Base-by-base conservation (phyloP, 2,888 invertebrate genomes). In the Pelosia muscerda region DNA sequence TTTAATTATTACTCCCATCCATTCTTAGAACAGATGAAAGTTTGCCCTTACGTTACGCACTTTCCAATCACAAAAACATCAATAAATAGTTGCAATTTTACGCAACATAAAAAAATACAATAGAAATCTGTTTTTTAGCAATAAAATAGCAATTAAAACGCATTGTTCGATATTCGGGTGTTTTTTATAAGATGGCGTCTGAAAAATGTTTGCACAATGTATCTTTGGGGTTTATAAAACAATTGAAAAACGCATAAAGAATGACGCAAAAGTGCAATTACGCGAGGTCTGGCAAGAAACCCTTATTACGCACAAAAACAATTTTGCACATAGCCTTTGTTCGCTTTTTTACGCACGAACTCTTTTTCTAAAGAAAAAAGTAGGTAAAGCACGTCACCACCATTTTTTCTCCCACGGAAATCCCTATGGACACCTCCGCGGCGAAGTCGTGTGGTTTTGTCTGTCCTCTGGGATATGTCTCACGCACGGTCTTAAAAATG, bases 41-140 rank as follows among this genome's bases (percentile, higher is more conserved):
- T 79, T 68, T 69, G 68, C 75, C 81, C 81, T 83, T 78, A 15
- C 1, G 13, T 38, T 38, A 71, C 75, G n/a, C 64, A 78, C 91
- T 91, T 92, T 92, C 90, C 86, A 88, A 86, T 83, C 22, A 25
- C 75, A 73, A 82, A 86, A 87, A 88, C 9, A 26, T 15, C 79
- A 67, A 13, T 58, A 66, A 79, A 79, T 85, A 84, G 79, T 83
- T 79, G 86, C 86, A 81, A 87, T 85, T 87, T 71, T 89, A 87
- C 83, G 83, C 82, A 82, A 10, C 87, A 87, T 85, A 75, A 68
- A 71, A 53, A 49, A 38, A 70, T 69, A 84, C 74, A 84, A 83
- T 71, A 68, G 70, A 56, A 63, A 57, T 63, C 74, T 75, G 63
- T 72, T 64, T 73, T 72, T 74, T 74, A 72, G 73, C 75, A 83